Conservation (phyloP, 2,797 vertebrate species). For the Neoniphon sammara region DNA sequence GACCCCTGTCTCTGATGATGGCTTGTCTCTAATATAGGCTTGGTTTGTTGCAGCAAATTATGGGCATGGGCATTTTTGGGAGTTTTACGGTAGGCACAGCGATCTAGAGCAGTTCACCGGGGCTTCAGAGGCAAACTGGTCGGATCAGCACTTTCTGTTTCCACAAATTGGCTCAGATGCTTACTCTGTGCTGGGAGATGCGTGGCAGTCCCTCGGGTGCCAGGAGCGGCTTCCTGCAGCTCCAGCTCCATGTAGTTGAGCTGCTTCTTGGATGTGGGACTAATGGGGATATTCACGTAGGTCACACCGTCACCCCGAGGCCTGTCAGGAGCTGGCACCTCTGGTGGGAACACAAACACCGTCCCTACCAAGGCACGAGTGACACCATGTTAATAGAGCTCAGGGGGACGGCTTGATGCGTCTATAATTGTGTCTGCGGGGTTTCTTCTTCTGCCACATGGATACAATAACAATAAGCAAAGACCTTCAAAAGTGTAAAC, state of each 20-base stretch:
- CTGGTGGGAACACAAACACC: slow-evolving; percentile 79
- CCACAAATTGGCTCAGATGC: slow-evolving; percentile 9
- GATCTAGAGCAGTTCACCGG: too few relatives aligned
- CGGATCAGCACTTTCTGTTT: background rate
- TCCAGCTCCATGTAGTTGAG: slow-evolving; percentile 94
- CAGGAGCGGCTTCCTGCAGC: slow-evolving; percentile 82
- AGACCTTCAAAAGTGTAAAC: too few relatives aligned
- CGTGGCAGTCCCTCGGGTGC: slow-evolving; percentile 79
- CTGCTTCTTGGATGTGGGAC: slow-evolving; percentile 88
- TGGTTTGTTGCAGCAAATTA: too few relatives aligned
- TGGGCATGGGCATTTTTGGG: too few relatives aligned
- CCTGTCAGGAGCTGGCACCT: slow-evolving; percentile 77
- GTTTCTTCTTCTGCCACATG: too few relatives aligned
- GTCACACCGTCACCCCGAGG: slow-evolving; percentile 78
- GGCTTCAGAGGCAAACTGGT: too few relatives aligned
- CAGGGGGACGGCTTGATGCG: background rate
- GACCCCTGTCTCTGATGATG: too few relatives aligned
- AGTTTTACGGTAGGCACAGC: too few relatives aligned
- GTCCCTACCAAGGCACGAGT: slow-evolving; percentile 68
- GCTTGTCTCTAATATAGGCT: too few relatives aligned
- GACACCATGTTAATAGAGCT: slow-evolving; percentile 32
- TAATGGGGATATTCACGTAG: slow-evolving; percentile 92
- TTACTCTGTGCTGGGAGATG: slow-evolving; percentile 73
- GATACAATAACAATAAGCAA: too few relatives aligned
- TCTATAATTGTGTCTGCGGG: too few relatives aligned